These are phyloP conservation scores for Augochlorella aurata DNA, from an alignment of 2,888 invertebrate species.

Conservation along the genomic window DNA sequence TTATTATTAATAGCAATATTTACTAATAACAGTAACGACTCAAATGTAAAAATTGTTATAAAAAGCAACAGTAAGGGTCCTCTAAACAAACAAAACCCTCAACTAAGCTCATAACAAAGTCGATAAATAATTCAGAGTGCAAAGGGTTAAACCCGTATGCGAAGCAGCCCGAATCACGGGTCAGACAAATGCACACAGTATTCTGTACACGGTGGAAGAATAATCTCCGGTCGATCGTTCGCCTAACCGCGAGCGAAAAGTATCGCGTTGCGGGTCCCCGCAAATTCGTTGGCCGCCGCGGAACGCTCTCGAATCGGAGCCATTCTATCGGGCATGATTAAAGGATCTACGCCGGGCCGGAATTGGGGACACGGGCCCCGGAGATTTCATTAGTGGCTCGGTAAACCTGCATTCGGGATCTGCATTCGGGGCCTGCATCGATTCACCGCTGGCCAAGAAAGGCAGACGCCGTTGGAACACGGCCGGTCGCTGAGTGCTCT, in stretches of 20 bases:
- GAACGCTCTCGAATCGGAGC: slow-evolving; percentile 14
- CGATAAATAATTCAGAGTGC: no score
- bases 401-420: slow-evolving; percentile 41
- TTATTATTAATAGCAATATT: no score
- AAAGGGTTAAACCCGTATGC: not conserved
- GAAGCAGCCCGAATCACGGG: not conserved
- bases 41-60: no score
- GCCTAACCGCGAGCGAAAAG: not conserved
- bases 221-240: slow-evolving; percentile 20
- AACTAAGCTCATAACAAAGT: no score
- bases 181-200: not conserved
- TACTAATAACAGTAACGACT: no score
- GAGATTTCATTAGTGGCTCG: slow-evolving; percentile 63
- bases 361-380: not conserved
- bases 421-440: slow-evolving; percentile 26
- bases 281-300: slow-evolving; percentile 27
- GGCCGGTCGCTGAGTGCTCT: slow-evolving; percentile 48
- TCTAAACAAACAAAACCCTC: no score
- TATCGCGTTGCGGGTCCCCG: not conserved
- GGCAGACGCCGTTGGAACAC: slow-evolving; percentile 23
- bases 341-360: slow-evolving; percentile 32
- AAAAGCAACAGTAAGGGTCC: no score
- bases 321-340: slow-evolving; percentile 47
- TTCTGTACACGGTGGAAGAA: not conserved
- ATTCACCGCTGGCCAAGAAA: slow-evolving; percentile 21